Base-by-base conservation (phyloP, 2,113 vertebrate species). In the Acrocephalus arundinaceus region DNA sequence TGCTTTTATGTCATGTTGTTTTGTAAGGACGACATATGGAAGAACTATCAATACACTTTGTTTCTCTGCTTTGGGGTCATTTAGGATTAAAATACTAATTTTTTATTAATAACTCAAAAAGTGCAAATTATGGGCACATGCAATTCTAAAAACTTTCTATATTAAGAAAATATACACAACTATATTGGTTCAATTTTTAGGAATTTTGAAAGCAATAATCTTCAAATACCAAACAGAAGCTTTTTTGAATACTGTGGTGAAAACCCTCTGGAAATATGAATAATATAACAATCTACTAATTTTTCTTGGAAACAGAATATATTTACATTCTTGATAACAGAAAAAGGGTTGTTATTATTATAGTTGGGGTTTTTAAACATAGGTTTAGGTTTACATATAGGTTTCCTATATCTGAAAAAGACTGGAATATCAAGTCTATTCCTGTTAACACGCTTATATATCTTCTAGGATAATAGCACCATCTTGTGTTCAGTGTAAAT, bases 401-500 rank as follows among this genome's bases (percentile, higher is more conserved):
- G 37, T 11, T 39, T 92, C 13, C 51, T 48, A 37, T 39, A 68
- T 17, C 22, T 62, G n/a, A 35, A 68, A 52, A 84, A 62, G 4
- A 6, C 2, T 48, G 5, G 6, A 31, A 30, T 54, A 30, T 9
- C 12, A 18, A 19, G 5, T 41, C n/a, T 61, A 3, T 21, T 45
- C 6, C 37, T 77, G 13, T 37, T 54, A 57, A 68, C 1, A 0
- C 11, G 12, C 37, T 79, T 71, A 35, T 48, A 1, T 33, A 37
- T 93, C 31, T 55, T 73, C 72, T 73, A 75, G 90, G 67, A 57
- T 70, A 81, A 95, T 91, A 71, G 96, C 96, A 92, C 96, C 97
- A 96, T 89, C 97, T 96, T 96, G 95, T 92, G 97, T 95, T 90
- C 88, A 90, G 10, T 55, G n/a, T 58, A 70, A 83, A 83, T 27